A percentile compares a stretch with the other conserved stretches of the same genome.
phyloP scores from a whole-genome alignment of 2,888 invertebrate genomes.

The Netelia inedita region DNA sequence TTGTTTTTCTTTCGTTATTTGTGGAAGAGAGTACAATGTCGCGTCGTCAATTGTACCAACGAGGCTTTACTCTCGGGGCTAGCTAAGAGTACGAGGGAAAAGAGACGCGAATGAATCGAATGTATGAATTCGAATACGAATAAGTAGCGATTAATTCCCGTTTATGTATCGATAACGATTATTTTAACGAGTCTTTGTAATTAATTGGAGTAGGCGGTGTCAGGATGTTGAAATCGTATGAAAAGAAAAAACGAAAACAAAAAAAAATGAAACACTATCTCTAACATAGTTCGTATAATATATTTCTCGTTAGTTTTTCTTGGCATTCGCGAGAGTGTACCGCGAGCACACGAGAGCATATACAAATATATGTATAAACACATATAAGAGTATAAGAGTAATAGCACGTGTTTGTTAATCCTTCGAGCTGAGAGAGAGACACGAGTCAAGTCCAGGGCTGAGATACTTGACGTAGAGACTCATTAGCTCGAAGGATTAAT shows the following conservation, averaged over 20 bases:
- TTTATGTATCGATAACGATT: constrained; percentile 72
- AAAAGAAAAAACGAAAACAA: constrained; percentile 33
- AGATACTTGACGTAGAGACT: background rate
- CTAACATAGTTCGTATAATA: constrained; percentile 57
- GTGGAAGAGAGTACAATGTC: background rate
- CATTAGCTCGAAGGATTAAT: constrained; percentile 35
- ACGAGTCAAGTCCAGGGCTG: background rate
- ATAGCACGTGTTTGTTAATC: constrained; percentile 52
- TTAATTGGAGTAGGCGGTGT: constrained; percentile 64
- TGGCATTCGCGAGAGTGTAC: constrained; percentile 44
- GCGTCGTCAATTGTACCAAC: constrained; percentile 1
- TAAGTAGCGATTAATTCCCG: constrained; percentile 71
- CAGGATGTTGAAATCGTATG: constrained; percentile 67
- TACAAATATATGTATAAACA: constrained; percentile 12
- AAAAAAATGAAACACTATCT: constrained; percentile 50
- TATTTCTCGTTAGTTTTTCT: constrained; percentile 55
- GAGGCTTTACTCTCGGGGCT: constrained; percentile 62
- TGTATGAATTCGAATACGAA: constrained; percentile 60
- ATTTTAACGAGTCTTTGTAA: constrained; percentile 69
- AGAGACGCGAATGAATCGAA: constrained; percentile 21
- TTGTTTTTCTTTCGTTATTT: constrained; percentile 7
- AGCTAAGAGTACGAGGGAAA: constrained; percentile 41
- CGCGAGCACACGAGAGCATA: constrained; percentile 18
- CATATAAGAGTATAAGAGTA: no score
- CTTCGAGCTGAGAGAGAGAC: constrained; percentile 15